phyloP scores from a whole-genome alignment of 1,140 invertebrate genomes.

The Lutraria rhynchaena region DNA sequence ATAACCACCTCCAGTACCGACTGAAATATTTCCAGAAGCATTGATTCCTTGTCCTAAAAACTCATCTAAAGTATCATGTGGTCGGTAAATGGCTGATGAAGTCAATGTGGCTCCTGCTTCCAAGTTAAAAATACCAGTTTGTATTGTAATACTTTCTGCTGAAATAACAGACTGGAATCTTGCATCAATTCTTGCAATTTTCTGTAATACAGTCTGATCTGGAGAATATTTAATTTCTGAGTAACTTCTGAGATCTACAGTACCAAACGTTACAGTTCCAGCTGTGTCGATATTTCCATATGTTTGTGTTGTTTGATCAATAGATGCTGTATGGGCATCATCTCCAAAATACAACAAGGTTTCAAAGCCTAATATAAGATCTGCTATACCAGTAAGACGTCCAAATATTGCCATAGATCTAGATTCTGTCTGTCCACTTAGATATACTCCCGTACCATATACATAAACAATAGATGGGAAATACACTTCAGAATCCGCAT shows the following conservation, averaged over 20 bases:
- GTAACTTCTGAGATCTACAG: slow-evolving; percentile 67
- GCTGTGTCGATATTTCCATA: slow-evolving; percentile 26
- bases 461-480: slow-evolving; percentile 69
- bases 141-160: slow-evolving; percentile 71
- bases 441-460: slow-evolving; percentile 66
- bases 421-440: slow-evolving; percentile 55
- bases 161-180: slow-evolving; percentile 68
- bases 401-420: slow-evolving; percentile 67
- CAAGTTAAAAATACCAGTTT: slow-evolving; percentile 64
- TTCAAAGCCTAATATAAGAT: slow-evolving; percentile 68
- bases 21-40: neutral
- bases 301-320: neutral
- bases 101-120: slow-evolving; percentile 72
- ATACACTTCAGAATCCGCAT: slow-evolving; percentile 66
- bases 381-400: slow-evolving; percentile 64
- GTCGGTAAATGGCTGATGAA: slow-evolving; percentile 66
- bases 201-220: slow-evolving; percentile 63
- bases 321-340: slow-evolving; percentile 66
- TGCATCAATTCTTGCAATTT: slow-evolving; percentile 67
- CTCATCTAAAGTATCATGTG: slow-evolving; percentile 66
- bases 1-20: slow-evolving; percentile 24
- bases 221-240: slow-evolving; percentile 68
- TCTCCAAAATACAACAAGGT: slow-evolving; percentile 65
- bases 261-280: slow-evolving; percentile 68
- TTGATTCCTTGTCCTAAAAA: slow-evolving; percentile 60